A percentile compares a stretch with the other conserved stretches of the same genome.
These are phyloP conservation scores for Takifugu ocellatus DNA, from an alignment of 2,797 vertebrate genomes.

Conservation along the genomic window DNA sequence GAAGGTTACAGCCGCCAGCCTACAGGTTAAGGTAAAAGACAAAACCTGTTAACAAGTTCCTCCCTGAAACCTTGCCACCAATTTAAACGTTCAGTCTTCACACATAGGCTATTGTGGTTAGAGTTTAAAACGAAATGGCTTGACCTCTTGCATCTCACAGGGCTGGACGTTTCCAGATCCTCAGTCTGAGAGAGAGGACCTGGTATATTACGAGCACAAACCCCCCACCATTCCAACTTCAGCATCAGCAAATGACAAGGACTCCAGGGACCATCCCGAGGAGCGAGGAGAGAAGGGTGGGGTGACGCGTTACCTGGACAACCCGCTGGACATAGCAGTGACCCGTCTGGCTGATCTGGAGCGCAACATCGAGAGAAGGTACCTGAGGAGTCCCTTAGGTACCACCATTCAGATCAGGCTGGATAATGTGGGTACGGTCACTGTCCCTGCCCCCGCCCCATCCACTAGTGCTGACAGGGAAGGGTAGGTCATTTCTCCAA, in stretches of 20 bases:
- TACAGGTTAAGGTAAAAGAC: conserved; percentile 92
- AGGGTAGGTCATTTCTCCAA: conserved; percentile 97
- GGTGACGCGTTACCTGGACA: conserved; percentile 92
- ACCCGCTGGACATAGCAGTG: conserved; percentile 99
- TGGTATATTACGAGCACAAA: conserved; percentile 98
- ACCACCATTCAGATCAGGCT: conserved; percentile 99
- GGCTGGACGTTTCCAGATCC: conserved; percentile 96
- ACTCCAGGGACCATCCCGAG: conserved; percentile 80
- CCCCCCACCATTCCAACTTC: conserved; percentile 74
- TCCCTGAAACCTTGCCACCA: background rate
- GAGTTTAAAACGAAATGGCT: conserved; percentile 6
- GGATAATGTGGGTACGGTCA: conserved; percentile 99
- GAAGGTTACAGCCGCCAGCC: conserved; percentile 95
- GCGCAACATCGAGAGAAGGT: conserved; percentile 99
- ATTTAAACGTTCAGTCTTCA: conserved; percentile 1
- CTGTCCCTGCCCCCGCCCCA: conserved; percentile 99
- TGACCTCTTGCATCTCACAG: conserved; percentile 60
- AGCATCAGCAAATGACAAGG: conserved; percentile 72
- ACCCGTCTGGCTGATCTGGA: conserved; percentile 99
- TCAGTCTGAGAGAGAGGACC: conserved; percentile 95
- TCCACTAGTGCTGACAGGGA: conserved; percentile 99
- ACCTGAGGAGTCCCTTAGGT: conserved; percentile 99
- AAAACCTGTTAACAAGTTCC: background rate
- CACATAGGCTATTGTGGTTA: background rate
- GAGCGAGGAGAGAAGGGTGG: conserved; percentile 80